Conservation (phyloP, 1,140 invertebrate genomes). For the Papilio aristodemus region DNA sequence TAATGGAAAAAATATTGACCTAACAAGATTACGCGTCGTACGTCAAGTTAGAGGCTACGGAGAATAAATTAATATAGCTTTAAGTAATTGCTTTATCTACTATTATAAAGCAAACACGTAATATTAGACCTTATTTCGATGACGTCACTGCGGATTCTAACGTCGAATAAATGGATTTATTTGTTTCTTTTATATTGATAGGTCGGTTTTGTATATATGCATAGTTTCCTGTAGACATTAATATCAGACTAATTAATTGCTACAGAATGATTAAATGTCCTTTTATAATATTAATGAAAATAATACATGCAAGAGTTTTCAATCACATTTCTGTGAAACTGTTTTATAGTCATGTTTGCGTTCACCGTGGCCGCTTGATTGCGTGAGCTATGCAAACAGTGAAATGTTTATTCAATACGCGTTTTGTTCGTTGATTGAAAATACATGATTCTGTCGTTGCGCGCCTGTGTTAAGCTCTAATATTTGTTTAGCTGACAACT, state of each 20-base stretch:
- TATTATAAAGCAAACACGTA: too few species aligned
- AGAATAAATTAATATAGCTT: neutral
- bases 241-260: neutral
- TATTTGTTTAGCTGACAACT: too few species aligned
- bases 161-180: too few species aligned
- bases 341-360: conserved; percentile 2
- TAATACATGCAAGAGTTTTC: neutral
- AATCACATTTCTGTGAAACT: neutral
- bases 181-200: too few species aligned
- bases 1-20: conserved; percentile 35
- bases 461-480: neutral
- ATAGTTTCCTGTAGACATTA: neutral
- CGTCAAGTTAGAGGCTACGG: neutral
- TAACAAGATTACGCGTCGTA: neutral
- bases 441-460: neutral
- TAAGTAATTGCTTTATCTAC: neutral
- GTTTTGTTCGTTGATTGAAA: neutral
- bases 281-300: neutral
- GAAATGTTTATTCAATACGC: conserved; percentile 12
- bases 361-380: neutral
- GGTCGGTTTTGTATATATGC: neutral
- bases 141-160: neutral
- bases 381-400: neutral
- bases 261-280: neutral
- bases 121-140: neutral